Evolutionary conservation across 2,113 vertebrate species (phyloP), one percentile per base, ranked within the genome.

Genomic region (Ranitomeya variabilis): DNA sequence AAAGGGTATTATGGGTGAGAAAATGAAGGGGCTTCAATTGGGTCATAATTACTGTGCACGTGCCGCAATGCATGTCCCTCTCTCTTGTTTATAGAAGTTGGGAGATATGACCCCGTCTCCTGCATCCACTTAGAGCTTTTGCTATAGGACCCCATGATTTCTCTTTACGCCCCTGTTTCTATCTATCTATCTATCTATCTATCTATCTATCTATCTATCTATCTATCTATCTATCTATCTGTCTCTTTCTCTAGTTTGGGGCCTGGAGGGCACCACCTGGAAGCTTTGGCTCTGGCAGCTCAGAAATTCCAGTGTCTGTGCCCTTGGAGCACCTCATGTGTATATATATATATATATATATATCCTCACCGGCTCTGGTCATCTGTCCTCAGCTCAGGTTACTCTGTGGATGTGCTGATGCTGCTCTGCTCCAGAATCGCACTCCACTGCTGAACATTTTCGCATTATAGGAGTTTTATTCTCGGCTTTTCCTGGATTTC

Each of bases 311-410:
- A 1, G 9, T 80, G 18, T 62, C 59, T 13, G 83, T 54, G 60
- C 21, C 7, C 19, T 73, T 45, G 69, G 71, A 19, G 60, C 51
- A 37, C 37, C 7, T 45, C 4, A 4, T 51, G 62, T 37, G 21
- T 7, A 74, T 51, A 37, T 7, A 14, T 76, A 37, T 37, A 37
- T 37, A 37, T 51, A 76, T 37, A 37, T 7, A 74, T 51, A 37
- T 7, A 5, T 76, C 37, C 86, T 88, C 19, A 83, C 86, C 86
- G 13, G 64, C 62, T 71, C 12, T 45, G 51, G 23, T 23, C 86
- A 80, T 80, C 10, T 67, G 57, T 78, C 86, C n/a, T n/a, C 62
- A 5, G 52, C 80, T 88, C 86, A 82, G 67, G 86, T 88, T 62
- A 67, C 80, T 2, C 57, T 83, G 67, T 18, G 87, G 80, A 76